These are phyloP conservation scores for Diadema setosum DNA, from an alignment of 35 echinoderm and acorn worm species.

Conservation along the genomic window DNA sequence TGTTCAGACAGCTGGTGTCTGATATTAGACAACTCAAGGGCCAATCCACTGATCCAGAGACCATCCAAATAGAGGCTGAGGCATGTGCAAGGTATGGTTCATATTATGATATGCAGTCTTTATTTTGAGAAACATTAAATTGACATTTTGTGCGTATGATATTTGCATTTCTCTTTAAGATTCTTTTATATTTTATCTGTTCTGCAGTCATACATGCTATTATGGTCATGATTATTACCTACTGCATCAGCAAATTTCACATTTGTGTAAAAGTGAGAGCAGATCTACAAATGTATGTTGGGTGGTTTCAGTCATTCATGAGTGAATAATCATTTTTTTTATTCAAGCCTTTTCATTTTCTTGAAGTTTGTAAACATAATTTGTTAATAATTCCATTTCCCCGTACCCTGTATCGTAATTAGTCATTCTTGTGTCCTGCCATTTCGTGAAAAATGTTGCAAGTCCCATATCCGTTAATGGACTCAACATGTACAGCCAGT, in stretches of 20 bases:
- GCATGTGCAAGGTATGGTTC: constrained; percentile 70
- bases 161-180: too few species aligned
- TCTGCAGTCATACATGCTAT: too few species aligned
- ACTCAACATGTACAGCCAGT: not conserved
- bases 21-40: constrained; percentile 71
- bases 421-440: not conserved
- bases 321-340: too few species aligned
- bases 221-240: too few species aligned
- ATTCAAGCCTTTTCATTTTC: too few species aligned
- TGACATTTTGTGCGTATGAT: too few species aligned
- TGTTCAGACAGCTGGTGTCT: constrained; percentile 58
- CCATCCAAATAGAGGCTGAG: constrained; percentile 52
- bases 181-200: too few species aligned
- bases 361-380: not conserved
- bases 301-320: too few species aligned
- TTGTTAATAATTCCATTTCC: not conserved
- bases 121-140: too few species aligned
- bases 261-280: too few species aligned
- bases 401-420: not conserved
- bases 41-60: constrained; percentile 29
- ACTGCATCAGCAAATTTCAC: too few species aligned
- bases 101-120: not conserved
- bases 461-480: not conserved
- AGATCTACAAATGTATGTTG: too few species aligned
- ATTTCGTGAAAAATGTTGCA: not conserved